phyloP scores from a whole-genome alignment of 2,888 invertebrate species.

The Trachelus tabidus region DNA sequence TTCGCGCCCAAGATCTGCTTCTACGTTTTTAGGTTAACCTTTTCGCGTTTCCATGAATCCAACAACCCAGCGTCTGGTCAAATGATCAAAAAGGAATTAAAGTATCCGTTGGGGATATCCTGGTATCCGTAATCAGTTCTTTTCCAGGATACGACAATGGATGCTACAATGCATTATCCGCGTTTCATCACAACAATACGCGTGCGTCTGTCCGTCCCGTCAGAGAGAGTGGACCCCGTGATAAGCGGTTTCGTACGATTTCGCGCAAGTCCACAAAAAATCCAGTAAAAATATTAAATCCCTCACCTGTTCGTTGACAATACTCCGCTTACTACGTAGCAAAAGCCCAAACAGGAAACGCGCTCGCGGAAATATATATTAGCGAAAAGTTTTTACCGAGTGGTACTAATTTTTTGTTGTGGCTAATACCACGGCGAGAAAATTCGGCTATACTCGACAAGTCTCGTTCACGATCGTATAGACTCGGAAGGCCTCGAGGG shows the following conservation, averaged over 20 bases:
- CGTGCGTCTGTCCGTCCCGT: conserved; percentile 45
- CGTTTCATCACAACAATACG: conserved; percentile 45
- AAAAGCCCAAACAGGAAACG: conserved; percentile 24
- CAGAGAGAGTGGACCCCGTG: conserved; percentile 36
- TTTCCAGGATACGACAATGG: conserved; percentile 16
- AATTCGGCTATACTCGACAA: conserved; percentile 48
- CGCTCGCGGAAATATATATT: conserved; percentile 38
- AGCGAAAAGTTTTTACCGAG: conserved; percentile 53
- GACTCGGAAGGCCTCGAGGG: conserved; percentile 13
- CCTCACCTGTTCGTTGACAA: background rate
- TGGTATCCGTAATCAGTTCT: background rate
- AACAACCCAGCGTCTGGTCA: background rate
- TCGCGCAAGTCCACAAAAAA: conserved; percentile 22
- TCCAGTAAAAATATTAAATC: background rate
- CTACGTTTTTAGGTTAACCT: conserved; percentile 1
- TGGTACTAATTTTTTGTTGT: conserved; percentile 58
- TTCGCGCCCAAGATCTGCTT: background rate
- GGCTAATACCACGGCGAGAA: conserved; percentile 57
- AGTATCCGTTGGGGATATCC: background rate
- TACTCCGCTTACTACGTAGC: conserved; percentile 11
- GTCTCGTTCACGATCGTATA: conserved; percentile 36
- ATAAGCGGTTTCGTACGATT: conserved; percentile 35
- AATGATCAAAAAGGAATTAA: background rate
- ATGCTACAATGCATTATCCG: conserved; percentile 17
- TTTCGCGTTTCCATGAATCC: background rate